A percentile compares a stretch with the other conserved stretches of the same genome.
phyloP scores from a whole-genome alignment of 2,888 invertebrate species.

The Periphyllus acericola region DNA sequence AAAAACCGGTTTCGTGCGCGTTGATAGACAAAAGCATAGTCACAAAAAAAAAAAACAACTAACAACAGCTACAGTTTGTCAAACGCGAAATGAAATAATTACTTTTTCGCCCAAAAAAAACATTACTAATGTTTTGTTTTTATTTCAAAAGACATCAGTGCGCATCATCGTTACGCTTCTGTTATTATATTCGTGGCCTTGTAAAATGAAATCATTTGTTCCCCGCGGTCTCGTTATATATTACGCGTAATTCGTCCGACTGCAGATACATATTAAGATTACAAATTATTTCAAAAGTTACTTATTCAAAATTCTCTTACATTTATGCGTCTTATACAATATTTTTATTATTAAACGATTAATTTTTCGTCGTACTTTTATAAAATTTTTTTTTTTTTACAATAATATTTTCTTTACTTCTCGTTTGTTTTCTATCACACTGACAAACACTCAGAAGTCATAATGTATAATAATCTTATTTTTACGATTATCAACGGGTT shows the following conservation, averaged over 20 bases:
- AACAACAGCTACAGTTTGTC: constrained; percentile 7
- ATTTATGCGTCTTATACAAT: too few relatives aligned
- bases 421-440: too few relatives aligned
- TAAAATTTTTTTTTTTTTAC: too few relatives aligned
- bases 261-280: constrained; percentile 1
- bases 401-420: too few relatives aligned
- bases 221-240: background rate
- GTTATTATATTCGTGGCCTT: background rate
- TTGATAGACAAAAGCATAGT: background rate
- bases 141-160: background rate
- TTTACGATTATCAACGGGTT: too few relatives aligned
- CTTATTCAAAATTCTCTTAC: too few relatives aligned
- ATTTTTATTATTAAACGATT: too few relatives aligned
- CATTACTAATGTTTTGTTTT: background rate
- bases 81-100: background rate
- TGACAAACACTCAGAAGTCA: too few relatives aligned
- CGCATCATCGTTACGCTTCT: background rate
- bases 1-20: background rate
- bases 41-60: background rate
- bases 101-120: background rate
- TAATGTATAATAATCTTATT: too few relatives aligned
- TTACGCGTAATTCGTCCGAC: background rate
- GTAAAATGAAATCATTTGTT: constrained; percentile 3
- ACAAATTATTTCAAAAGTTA: background rate
- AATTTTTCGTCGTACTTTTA: too few relatives aligned